These are phyloP conservation scores for Achatina immaculata DNA, from an alignment of 1,140 invertebrate species.

Conservation along the genomic window DNA sequence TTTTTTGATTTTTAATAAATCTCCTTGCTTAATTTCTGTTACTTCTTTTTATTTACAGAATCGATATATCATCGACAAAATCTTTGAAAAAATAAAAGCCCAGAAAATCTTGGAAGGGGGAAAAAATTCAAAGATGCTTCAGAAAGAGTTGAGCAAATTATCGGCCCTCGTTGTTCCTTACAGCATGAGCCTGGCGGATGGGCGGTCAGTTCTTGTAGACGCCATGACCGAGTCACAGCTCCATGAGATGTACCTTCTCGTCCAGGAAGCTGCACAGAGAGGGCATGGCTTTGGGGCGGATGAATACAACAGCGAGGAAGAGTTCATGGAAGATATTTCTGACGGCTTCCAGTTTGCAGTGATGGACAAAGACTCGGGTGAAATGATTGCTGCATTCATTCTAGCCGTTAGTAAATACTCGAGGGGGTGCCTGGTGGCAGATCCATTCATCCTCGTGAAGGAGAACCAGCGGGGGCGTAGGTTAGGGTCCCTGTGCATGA, in stretches of 20 bases:
- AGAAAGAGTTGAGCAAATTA: constrained; percentile 22
- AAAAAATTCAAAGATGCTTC: constrained; percentile 2
- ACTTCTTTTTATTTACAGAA: no score
- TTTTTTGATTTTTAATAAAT: no score
- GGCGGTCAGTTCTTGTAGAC: constrained; percentile 48
- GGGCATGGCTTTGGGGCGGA: constrained; percentile 55
- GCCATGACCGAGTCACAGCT: constrained; percentile 54
- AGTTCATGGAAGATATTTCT: constrained; percentile 51
- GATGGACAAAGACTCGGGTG: constrained; percentile 46
- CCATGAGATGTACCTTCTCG: constrained; percentile 52
- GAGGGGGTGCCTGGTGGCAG: constrained; percentile 50
- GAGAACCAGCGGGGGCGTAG: constrained; percentile 44
- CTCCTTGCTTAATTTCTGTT: no score
- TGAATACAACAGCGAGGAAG: constrained; percentile 51
- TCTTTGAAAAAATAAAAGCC: no score
- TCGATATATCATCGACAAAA: no score
- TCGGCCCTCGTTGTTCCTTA: constrained; percentile 25
- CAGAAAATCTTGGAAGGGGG: not conserved
- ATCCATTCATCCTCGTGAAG: constrained; percentile 54
- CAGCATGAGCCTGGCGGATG: constrained; percentile 20
- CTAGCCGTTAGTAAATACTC: constrained; percentile 56
- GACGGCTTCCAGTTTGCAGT: constrained; percentile 53
- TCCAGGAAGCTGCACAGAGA: constrained; percentile 46
- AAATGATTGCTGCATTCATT: constrained; percentile 55
- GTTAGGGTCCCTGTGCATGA: constrained; percentile 50